Base-by-base conservation (phyloP, 1,140 invertebrate genomes). In the Anoplolepis gracilipes region DNA sequence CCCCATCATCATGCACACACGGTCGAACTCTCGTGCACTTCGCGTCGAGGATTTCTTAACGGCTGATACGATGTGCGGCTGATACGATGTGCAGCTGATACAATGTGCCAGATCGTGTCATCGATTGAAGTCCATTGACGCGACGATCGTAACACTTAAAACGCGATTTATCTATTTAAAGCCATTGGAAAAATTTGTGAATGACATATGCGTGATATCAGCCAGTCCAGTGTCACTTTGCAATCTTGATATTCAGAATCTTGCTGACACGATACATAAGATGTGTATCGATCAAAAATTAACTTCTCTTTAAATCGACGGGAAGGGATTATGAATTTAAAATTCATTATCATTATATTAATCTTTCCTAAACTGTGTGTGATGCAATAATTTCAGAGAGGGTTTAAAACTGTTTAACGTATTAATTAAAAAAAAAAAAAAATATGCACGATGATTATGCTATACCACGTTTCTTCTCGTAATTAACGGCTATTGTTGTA, bases 131-230 rank as follows among this genome's bases (percentile, higher is more conserved):
- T 49, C 73, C 42, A 76, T 88, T 84, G 61, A 57, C 33, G 61
- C 42, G 55, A 76, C 42, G 36, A 46, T 72, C 88, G 73, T 61
- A 69, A 86, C 55, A 78, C 64, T 89, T 88, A 73, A 88, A 86
- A 88, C 11, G 59, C 67, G 78, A 78, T 89, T 65, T 75, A 46
- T 72, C 65, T 57, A 64, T 64, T 84, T 55, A 53, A 84, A 49
- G 33, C 13, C 13, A 36, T 69, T n/a, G 33, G 28, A 46, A 46
- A 78, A 69, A 79, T 78, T 73, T 39, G 25, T 28, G 5, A 30
- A 33, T 36, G 57, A 76, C 46, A 28, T 33, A 10, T 7, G 59
- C 25, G 22, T 19, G 42, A 42, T 28, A 61, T 53, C 30, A 67
- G 11, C 6, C n/a, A n/a, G 33, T 36, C 5, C 36, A 16, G 7